Percentiles rank a stretch among this genome's conserved stretches.
Evolutionary conservation across 2,113 vertebrate species (phyloP).

Genomic region (Tichodroma muraria): DNA sequence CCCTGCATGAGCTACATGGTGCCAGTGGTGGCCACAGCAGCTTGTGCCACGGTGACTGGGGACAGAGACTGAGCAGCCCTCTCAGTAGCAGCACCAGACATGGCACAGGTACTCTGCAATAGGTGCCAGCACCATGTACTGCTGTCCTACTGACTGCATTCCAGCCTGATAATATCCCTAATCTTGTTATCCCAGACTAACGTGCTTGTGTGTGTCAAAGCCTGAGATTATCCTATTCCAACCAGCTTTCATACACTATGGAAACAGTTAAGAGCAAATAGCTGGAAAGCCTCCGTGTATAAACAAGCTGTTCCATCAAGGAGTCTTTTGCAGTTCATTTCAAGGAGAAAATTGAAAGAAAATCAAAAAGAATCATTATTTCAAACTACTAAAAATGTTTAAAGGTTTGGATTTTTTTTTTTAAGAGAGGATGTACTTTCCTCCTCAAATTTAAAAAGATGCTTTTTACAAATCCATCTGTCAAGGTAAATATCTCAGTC

Average conservation of each 20-base stretch:
- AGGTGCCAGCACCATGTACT: neutral
- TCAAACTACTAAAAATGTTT: neutral
- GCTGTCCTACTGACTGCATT: neutral
- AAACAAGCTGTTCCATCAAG: conserved; percentile 10
- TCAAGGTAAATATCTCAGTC: neutral
- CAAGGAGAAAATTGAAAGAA: neutral
- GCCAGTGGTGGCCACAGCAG: neutral
- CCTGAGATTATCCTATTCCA: conserved; percentile 35
- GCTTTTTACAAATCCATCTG: neutral
- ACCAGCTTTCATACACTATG: neutral
- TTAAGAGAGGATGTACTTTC: neutral
- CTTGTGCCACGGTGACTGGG: neutral
- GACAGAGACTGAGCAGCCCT: neutral
- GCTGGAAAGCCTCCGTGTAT: neutral
- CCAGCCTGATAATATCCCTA: neutral
- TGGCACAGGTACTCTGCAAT: neutral
- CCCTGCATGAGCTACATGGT: fast-evolving
- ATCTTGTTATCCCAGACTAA: conserved; percentile 39
- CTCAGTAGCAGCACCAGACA: neutral
- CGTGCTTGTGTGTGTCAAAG: neutral
- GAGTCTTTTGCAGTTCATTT: neutral
- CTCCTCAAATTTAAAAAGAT: neutral
- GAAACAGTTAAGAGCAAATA: conserved; percentile 30
- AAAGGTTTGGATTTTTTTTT: neutral
- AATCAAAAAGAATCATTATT: neutral